These are phyloP conservation scores for Dichetophora obliterata DNA, from an alignment of 2,888 invertebrate species.

Conservation along the genomic window DNA sequence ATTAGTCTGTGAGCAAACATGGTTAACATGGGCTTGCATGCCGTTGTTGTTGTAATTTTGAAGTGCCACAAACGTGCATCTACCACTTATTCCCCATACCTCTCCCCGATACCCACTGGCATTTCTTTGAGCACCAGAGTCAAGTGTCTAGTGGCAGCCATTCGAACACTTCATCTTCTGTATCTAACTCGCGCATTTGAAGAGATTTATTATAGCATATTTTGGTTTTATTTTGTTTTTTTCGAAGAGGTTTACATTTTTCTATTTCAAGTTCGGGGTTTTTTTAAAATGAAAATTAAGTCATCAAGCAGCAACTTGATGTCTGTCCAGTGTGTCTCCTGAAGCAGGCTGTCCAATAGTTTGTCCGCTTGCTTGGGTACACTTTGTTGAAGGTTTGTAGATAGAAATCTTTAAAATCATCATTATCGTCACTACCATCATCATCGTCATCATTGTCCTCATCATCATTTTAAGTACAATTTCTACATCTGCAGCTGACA, in stretches of 20 bases:
- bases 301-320: slow-evolving; percentile 30
- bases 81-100: not conserved
- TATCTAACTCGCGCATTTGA: not conserved
- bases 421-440: not conserved
- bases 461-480: not conserved
- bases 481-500: slow-evolving; percentile 9
- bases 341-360: slow-evolving; percentile 23
- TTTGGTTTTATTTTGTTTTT: not conserved
- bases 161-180: slow-evolving; percentile 24
- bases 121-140: not conserved
- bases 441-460: not conserved
- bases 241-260: not conserved
- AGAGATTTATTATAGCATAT: slow-evolving; percentile 22
- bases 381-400: not conserved
- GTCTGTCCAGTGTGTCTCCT: slow-evolving; percentile 30
- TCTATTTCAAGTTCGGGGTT: not conserved
- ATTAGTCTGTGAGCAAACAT: slow-evolving; percentile 29
- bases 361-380: not conserved
- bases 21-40: slow-evolving; percentile 3
- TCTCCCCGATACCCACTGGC: not conserved
- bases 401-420: not conserved
- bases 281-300: slow-evolving; percentile 32
- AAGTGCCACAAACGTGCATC: not conserved
- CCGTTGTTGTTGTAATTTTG: not conserved
- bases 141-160: slow-evolving; percentile 20